Percentiles rank a stretch among this genome's conserved stretches.
These are phyloP conservation scores for Gibbula magus DNA, from an alignment of 2,888 invertebrate species.

Conservation along the genomic window DNA sequence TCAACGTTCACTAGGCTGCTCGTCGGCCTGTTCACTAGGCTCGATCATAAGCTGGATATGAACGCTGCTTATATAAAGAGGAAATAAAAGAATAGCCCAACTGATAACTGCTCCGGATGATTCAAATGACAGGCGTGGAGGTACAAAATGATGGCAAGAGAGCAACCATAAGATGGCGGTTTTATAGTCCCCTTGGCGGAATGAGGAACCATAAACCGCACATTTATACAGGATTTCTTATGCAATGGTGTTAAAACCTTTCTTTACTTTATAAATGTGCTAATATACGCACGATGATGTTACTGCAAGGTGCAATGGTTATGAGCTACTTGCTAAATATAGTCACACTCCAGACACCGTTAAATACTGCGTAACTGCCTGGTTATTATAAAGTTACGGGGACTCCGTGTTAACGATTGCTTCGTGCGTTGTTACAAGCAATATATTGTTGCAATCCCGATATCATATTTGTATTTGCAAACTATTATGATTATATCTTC, in stretches of 20 bases:
- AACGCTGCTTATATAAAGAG: too few species aligned
- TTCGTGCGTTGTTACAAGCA: too few species aligned
- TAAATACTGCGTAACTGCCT: not conserved
- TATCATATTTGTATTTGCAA: too few species aligned
- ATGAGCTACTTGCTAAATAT: not conserved
- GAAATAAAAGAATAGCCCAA: too few species aligned
- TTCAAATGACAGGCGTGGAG: not conserved
- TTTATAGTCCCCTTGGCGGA: not conserved
- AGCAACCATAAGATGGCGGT: not conserved
- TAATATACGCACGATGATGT: not conserved
- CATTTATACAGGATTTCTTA: not conserved
- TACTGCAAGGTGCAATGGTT: not conserved
- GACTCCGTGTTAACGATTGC: too few species aligned
- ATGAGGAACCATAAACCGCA: not conserved
- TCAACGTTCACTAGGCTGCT: too few species aligned
- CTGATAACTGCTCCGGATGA: too few species aligned
- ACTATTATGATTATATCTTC: too few species aligned
- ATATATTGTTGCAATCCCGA: too few species aligned
- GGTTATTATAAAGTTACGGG: too few species aligned
- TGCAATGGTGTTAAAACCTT: not conserved
- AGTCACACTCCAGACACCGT: not conserved
- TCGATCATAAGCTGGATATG: too few species aligned
- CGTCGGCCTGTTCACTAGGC: too few species aligned
- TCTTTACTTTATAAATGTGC: not conserved
- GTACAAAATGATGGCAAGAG: not conserved